Conservation (phyloP, 2,888 invertebrate genomes). For the Rhingia campestris region DNA sequence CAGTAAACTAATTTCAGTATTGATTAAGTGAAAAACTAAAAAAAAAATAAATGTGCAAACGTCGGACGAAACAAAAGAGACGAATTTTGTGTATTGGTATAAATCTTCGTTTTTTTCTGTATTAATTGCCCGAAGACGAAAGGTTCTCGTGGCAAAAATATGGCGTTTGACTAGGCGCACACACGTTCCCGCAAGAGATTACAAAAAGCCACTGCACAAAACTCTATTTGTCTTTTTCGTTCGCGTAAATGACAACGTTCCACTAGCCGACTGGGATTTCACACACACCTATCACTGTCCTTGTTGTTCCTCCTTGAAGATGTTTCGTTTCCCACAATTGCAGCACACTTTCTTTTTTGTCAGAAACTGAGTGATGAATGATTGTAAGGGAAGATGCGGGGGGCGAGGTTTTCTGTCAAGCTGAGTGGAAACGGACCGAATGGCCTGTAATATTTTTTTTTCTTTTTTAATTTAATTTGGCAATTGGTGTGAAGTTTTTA, state of each 20-base stretch:
- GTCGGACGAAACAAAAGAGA: constrained; percentile 50
- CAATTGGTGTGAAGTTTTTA: constrained; percentile 13
- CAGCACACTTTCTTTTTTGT: constrained; percentile 59
- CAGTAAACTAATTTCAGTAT: constrained; percentile 56
- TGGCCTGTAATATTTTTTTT: constrained; percentile 24
- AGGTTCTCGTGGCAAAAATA: constrained; percentile 76
- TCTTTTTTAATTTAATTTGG: background rate
- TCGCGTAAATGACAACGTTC: constrained; percentile 5
- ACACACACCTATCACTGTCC: constrained; percentile 40
- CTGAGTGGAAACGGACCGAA: constrained; percentile 17
- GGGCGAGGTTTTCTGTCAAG: constrained; percentile 65
- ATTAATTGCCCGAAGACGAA: constrained; percentile 68
- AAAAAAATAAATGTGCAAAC: constrained; percentile 62
- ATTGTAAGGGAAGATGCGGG: background rate
- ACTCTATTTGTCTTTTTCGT: constrained; percentile 43
- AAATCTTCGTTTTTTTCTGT: constrained; percentile 47
- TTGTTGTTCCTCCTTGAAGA: constrained; percentile 54
- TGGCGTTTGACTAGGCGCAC: constrained; percentile 73
- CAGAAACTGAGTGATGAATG: constrained; percentile 44
- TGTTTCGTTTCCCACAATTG: constrained; percentile 51
- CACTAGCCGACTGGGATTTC: constrained; percentile 2
- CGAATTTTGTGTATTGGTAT: constrained; percentile 57
- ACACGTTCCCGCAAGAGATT: constrained; percentile 56
- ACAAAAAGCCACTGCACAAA: constrained; percentile 32
- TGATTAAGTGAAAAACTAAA: constrained; percentile 52